These are phyloP conservation scores for Chymomyza fuscimana DNA, from an alignment of 2,888 invertebrate genomes.

Conservation along the genomic window DNA sequence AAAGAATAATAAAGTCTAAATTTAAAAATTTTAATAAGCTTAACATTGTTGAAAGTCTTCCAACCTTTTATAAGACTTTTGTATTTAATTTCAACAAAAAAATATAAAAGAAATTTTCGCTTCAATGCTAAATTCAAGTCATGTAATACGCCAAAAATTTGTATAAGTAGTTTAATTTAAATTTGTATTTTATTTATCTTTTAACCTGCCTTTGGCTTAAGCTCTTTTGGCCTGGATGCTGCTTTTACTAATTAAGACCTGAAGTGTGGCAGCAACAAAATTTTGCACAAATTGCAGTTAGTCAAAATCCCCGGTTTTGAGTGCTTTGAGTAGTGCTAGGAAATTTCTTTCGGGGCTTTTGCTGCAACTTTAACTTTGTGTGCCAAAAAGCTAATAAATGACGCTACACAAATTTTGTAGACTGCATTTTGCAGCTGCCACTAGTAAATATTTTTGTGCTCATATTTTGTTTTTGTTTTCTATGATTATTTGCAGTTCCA, in stretches of 20 bases:
- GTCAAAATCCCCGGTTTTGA: background rate
- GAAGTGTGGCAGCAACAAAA: conserved; percentile 9
- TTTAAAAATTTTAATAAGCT: too few species aligned
- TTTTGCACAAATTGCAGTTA: conserved; percentile 2
- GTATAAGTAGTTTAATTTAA: too few species aligned
- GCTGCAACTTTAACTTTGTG: conserved; percentile 1
- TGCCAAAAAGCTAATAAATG: background rate
- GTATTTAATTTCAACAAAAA: too few species aligned
- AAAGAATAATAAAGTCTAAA: too few species aligned
- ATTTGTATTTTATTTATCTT: too few species aligned
- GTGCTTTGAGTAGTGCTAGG: background rate
- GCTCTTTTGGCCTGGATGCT: background rate
- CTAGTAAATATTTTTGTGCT: background rate
- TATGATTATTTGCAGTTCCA: conserved; percentile 61
- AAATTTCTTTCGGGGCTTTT: background rate
- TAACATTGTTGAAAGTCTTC: too few species aligned
- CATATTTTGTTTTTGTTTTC: conserved; percentile 11
- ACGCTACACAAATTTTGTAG: conserved; percentile 1
- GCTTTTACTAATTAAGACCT: conserved; percentile 35
- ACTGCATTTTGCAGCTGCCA: background rate
- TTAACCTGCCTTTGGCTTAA: background rate
- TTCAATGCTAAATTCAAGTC: too few species aligned
- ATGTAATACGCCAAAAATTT: too few species aligned
- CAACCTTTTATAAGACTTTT: too few species aligned
- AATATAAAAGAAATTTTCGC: too few species aligned